Base-by-base conservation (phyloP, 2,113 vertebrate species). In the Leuciscus idus region DNA sequence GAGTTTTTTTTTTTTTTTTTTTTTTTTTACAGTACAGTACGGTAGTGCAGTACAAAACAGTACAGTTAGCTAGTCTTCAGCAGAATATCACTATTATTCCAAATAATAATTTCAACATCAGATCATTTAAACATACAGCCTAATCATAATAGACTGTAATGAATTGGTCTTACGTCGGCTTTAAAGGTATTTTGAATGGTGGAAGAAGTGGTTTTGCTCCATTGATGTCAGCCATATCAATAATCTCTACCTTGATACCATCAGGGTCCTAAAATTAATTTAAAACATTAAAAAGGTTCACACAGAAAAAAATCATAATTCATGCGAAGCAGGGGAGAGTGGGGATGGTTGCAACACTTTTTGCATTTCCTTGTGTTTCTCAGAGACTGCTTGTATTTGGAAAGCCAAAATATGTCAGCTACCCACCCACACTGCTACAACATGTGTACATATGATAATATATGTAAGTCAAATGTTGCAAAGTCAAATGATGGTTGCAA, bases 111-210 rank as follows among this genome's bases (percentile, higher is more conserved):
- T 36, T 52, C n/a, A 78, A 59, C 52, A 33, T 79, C 23, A 28
- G 23, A 81, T 46, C 36, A 59, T 12, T 39, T 21, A 12, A 43
- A 79, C 75, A n/a, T n/a, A 57, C 19, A 23, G 55, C 55, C 55
- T 52, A 12, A 6, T 4, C 17, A 0, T 39, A 19, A 30, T 68
- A 66, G 36, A 8, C 1, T 72, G 26, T 73, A 52, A 28, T 57
- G 30, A 13, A 23, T 12, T 43, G 17, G 23, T 73, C 91, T 88
- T 96, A 99, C 98, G 96, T 98, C 21, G 98, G 97, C 80, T 96
- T 97, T 48, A 94, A 81, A 55, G 98, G 98, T 90, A 99, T 97
- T 94, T 95, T 98, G 93, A 99, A 99, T 1, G 94, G 92, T 88
- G 97, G 95, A 39, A 95, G 96, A 93, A 97, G 94, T 19, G 97